Conservation (phyloP, 2,797 vertebrate species). For the Sphenodon punctatus region DNA sequence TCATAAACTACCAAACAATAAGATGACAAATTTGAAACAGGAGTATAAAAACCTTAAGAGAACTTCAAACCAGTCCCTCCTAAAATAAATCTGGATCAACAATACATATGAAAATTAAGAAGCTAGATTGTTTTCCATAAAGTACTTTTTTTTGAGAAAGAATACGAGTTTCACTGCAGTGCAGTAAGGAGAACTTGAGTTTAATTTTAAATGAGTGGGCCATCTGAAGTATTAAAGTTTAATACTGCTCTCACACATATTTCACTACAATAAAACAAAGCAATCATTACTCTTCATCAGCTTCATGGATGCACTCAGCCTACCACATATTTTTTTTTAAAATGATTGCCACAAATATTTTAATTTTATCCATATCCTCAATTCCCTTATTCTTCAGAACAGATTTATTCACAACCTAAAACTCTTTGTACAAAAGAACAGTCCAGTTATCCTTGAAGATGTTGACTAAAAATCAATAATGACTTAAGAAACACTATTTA, state of each 20-base stretch:
- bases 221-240: background rate
- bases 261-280: background rate
- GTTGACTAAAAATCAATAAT: too few relatives aligned
- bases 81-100: accelerated
- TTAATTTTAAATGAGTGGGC: background rate
- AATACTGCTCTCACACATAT: background rate
- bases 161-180: accelerated
- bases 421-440: accelerated
- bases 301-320: accelerated
- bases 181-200: accelerated
- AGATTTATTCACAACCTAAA: background rate
- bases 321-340: accelerated
- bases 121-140: background rate
- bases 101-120: background rate
- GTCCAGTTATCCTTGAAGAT: too few relatives aligned
- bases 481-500: background rate
- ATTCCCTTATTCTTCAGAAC: background rate
- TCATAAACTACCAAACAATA: background rate
- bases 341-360: accelerated
- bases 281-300: background rate
- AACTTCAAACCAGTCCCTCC: background rate
- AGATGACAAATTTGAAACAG: background rate
- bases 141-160: background rate
- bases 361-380: background rate
- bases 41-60: background rate